These are phyloP conservation scores for Therioaphis trifolii DNA, from an alignment of 2,888 invertebrate genomes.

Conservation along the genomic window DNA sequence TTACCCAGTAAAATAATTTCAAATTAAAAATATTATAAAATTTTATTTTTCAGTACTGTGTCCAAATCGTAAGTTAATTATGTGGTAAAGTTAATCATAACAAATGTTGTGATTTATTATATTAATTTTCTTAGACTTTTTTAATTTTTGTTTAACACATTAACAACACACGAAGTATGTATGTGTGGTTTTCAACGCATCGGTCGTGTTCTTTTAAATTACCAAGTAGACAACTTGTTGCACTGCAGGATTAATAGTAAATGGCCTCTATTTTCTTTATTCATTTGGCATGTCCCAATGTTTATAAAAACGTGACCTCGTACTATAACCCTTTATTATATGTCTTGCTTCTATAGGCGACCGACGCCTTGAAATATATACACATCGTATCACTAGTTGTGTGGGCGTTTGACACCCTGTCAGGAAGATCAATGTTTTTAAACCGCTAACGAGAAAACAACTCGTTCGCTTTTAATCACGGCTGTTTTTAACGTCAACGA, in stretches of 20 bases:
- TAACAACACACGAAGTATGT: no score
- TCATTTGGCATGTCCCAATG: slow-evolving; percentile 58
- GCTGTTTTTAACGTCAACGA: slow-evolving; percentile 6
- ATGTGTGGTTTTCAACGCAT: slow-evolving; percentile 32
- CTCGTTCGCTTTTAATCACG: no score
- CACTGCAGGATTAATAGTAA: slow-evolving; percentile 36
- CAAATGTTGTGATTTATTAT: no score
- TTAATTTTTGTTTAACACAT: no score
- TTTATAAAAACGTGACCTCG: slow-evolving; percentile 58
- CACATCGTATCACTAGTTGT: neutral
- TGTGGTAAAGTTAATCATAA: no score
- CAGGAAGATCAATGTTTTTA: slow-evolving; percentile 56
- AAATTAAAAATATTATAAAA: no score
- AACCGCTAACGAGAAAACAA: slow-evolving; percentile 54
- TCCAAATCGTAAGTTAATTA: no score
- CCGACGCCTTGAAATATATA: slow-evolving; percentile 36
- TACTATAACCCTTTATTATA: slow-evolving; percentile 47
- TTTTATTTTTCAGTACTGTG: no score
- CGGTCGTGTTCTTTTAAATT: slow-evolving; percentile 23
- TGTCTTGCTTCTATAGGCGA: slow-evolving; percentile 17
- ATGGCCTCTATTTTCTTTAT: slow-evolving; percentile 26
- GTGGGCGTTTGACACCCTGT: slow-evolving; percentile 60
- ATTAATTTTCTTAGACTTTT: no score
- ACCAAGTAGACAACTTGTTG: neutral
- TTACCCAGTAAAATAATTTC: no score